Evolutionary conservation across 2,888 invertebrate species (phyloP), one percentile per base, ranked within the genome.

Genomic region (Habroteleia sp.): DNA sequence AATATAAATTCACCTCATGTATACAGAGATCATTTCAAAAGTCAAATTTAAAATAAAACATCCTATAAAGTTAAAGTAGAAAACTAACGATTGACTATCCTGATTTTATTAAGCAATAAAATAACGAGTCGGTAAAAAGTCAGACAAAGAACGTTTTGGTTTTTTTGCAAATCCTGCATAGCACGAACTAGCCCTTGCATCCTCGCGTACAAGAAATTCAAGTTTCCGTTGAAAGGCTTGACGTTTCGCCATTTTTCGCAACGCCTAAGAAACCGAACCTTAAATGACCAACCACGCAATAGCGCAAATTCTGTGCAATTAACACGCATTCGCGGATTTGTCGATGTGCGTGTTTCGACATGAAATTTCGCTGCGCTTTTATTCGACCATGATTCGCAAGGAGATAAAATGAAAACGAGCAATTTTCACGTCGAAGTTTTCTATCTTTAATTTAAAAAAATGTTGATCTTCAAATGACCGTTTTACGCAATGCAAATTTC

Each of bases 181-280:
- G 50, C 68, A 50, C 74, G 56, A 54, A 68, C 68, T 69, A 71
- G 68, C 76, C 76, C 76, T 74, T 71, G 60, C 65, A 66, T 73
- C 60, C 63, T 74, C 74, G 52, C 74, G 68, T 65, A 56, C 68
- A 72, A 75, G 74, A 74, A 72, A 71, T 54, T 46, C 74, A 65
- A 75, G 72, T 77, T 77, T 74, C 77, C 72, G 72, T 60, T 60
- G 58, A 48, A 58, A 74, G 69, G 60, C 27, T 10, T 46, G 54
- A 50, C 39, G 68, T 77, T 77, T 77, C 72, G 62, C 54, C 77
- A 74, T 73, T 72, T 72, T 65, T 76, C 63, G 66, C 63, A 69
- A 74, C 46, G 13, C 35, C 71, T 31, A 71, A 66, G 46, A 48
- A 60, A 46, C 74, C 42, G 58, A 72, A 73, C 73, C 66, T 76